Percentiles rank a stretch among this genome's conserved stretches.
Conservation (phyloP, 2,888 invertebrate species). For the Drosophila ustulata region DNA sequence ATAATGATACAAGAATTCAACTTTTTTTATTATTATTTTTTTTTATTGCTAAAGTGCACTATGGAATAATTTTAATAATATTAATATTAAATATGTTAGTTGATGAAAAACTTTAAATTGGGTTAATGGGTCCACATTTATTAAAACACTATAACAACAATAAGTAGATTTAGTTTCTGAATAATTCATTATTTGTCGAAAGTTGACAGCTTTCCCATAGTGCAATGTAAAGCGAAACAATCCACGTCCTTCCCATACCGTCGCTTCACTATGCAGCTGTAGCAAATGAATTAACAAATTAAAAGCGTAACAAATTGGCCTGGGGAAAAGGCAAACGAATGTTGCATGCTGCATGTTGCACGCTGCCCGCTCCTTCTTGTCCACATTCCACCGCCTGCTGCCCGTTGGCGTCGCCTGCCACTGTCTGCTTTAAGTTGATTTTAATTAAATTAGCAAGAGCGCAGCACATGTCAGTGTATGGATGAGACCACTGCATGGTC, state of each 20-base stretch:
- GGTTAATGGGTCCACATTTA: too few relatives aligned
- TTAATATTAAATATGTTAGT: too few relatives aligned
- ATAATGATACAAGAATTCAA: neutral
- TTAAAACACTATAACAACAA: too few relatives aligned
- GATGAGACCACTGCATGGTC: conserved; percentile 25
- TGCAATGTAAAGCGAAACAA: conserved; percentile 36
- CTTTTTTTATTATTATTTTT: neutral
- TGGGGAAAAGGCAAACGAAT: conserved; percentile 40
- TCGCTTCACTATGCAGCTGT: conserved; percentile 31
- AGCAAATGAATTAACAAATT: conserved; percentile 78
- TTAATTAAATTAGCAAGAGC: conserved; percentile 73
- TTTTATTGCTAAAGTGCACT: too few relatives aligned
- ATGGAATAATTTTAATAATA: too few relatives aligned
- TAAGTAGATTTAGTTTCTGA: too few relatives aligned
- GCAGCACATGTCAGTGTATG: conserved; percentile 62
- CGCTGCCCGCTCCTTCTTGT: conserved; percentile 21
- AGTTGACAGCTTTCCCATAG: neutral
- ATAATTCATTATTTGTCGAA: neutral
- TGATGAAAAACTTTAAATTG: too few relatives aligned
- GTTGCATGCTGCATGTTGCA: conserved; percentile 46
- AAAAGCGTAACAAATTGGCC: conserved; percentile 75
- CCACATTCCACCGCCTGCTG: conserved; percentile 11
- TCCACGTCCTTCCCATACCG: conserved; percentile 12
- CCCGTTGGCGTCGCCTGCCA: conserved; percentile 32
- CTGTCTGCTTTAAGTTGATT: conserved; percentile 68